phyloP scores from a whole-genome alignment of 2,888 invertebrate genomes.

The Eristalis intricaria region DNA sequence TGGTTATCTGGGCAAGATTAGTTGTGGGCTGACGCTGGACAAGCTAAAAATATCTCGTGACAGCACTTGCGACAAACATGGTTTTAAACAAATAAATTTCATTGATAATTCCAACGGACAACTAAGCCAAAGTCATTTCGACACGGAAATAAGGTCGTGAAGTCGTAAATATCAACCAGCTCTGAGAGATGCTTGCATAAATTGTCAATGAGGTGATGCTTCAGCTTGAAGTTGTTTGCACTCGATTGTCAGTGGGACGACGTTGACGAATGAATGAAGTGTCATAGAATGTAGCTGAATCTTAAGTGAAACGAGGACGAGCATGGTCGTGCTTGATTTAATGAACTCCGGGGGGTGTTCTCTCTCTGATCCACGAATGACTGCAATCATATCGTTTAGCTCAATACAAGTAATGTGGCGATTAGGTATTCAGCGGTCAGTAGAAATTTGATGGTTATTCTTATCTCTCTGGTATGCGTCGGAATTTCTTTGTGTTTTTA shows the following conservation, averaged over 20 bases:
- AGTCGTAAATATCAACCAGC: not conserved
- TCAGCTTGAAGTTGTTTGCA: not conserved
- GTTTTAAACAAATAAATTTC: conserved; percentile 23
- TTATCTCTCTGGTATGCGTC: no score
- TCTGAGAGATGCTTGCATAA: not conserved
- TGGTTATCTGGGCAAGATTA: not conserved
- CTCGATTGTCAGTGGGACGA: not conserved
- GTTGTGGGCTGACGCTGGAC: not conserved
- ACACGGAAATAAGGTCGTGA: not conserved
- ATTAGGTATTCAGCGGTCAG: no score
- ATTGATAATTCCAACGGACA: not conserved
- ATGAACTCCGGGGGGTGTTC: no score
- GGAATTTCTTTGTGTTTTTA: no score
- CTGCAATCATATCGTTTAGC: no score
- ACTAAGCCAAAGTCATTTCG: not conserved
- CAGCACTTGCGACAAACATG: conserved; percentile 12
- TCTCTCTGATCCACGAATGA: no score
- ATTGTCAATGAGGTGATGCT: not conserved
- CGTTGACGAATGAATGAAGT: not conserved
- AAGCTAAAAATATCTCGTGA: conserved; percentile 33
- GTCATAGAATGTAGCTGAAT: not conserved
- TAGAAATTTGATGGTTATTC: no score
- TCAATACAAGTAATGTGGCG: no score
- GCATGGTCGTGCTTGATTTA: no score
- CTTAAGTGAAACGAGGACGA: not conserved